phyloP scores from a whole-genome alignment of 2,797 vertebrate species.

The Salarias fasciatus region DNA sequence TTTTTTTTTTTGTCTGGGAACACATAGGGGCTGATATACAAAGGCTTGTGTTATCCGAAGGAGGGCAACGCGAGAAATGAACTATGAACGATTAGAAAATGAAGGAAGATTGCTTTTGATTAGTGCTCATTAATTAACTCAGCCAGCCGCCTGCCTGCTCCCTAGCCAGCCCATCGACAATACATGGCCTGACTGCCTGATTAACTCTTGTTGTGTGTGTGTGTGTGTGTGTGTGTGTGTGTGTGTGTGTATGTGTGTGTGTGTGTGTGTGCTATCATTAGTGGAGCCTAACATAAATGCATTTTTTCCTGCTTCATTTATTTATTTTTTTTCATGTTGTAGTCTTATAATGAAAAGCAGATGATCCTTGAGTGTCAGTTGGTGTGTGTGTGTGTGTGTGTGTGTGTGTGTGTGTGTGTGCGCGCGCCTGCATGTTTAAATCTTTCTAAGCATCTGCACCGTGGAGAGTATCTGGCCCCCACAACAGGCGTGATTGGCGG shows the following conservation, averaged over 20 bases:
- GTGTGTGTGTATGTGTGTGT: too few relatives aligned
- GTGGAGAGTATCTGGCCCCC: conserved; percentile 19
- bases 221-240: background rate
- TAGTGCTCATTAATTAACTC: conserved; percentile 77
- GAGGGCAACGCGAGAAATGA: conserved; percentile 54
- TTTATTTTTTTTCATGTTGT: conserved; percentile 26
- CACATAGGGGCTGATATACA: too few relatives aligned
- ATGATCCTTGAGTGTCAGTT: conserved; percentile 20
- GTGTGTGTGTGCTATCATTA: background rate
- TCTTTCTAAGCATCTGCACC: conserved; percentile 44
- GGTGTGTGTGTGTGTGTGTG: background rate
- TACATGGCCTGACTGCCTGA: conserved; percentile 41
- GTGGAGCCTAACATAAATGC: background rate
- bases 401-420: background rate
- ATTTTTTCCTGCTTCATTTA: background rate
- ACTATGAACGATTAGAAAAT: conserved; percentile 72
- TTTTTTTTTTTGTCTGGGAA: too few relatives aligned
- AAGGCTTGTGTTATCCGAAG: conserved; percentile 46
- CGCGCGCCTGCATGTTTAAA: background rate
- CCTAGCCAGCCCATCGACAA: conserved; percentile 47
- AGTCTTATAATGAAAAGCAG: conserved; percentile 42
- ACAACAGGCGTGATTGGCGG: conserved; percentile 23
- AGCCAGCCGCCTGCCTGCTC: conserved; percentile 46
- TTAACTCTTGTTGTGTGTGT: conserved; percentile 40
- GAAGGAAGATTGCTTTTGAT: conserved; percentile 79